Evolutionary conservation across 2,888 invertebrate species (phyloP).

Genomic region (Eupithecia vulgata): DNA sequence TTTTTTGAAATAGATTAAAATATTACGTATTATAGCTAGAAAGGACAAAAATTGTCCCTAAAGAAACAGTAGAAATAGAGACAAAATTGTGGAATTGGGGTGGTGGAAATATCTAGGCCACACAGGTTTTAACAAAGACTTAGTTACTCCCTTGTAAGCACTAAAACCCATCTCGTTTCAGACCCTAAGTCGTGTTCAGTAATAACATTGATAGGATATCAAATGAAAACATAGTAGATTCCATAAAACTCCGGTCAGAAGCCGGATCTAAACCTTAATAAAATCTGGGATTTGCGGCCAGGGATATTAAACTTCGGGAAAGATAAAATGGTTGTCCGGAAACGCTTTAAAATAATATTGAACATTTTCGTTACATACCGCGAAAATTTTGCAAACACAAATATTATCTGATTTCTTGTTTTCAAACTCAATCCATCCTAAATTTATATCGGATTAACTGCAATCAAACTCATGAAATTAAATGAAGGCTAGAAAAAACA

Average conservation of each 20-base stretch:
- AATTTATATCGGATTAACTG: neutral
- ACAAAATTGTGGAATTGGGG: neutral
- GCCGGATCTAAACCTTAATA: slow-evolving; percentile 39
- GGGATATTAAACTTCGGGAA: slow-evolving; percentile 33
- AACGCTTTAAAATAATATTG: slow-evolving; percentile 18
- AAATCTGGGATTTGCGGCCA: slow-evolving; percentile 37
- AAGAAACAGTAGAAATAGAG: neutral
- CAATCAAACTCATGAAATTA: neutral
- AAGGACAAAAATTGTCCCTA: neutral
- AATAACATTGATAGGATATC: slow-evolving; percentile 25
- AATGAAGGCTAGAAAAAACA: neutral
- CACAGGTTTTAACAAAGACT: neutral
- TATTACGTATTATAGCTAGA: neutral
- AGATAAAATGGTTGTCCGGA: slow-evolving; percentile 18
- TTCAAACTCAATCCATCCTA: neutral
- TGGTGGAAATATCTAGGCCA: neutral
- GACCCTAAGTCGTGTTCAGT: neutral
- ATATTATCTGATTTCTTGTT: neutral
- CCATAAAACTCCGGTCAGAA: slow-evolving; percentile 33
- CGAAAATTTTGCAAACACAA: neutral
- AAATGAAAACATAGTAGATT: slow-evolving; percentile 39
- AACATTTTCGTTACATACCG: neutral
- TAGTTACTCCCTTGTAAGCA: neutral
- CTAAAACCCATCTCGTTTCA: neutral
- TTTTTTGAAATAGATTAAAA: neutral